Base-by-base conservation (phyloP, 2,888 invertebrate species). In the Xylota sylvarum region DNA sequence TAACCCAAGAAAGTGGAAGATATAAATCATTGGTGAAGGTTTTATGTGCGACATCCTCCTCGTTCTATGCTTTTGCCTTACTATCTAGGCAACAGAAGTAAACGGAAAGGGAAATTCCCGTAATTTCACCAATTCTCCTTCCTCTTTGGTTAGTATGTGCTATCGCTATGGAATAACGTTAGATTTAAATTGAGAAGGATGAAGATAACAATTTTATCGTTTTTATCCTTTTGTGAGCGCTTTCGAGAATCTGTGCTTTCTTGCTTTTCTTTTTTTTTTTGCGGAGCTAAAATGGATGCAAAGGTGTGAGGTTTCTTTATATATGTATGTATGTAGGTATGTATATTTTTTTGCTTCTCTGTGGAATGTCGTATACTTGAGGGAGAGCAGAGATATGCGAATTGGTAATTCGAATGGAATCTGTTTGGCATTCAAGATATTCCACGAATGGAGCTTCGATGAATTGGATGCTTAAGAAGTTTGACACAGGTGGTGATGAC, bases 1-100 rank as follows among this genome's bases (percentile, higher is more conserved):
- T 67, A 67, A 79, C 79, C 79, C 67, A 79, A 78, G 83, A 79
- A 78, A 74, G 55, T 79, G 73, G 55, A 79, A 73, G 83, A 84
- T 67, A 79, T 84, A 84, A 84, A 84, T 84, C 83, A 84, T 73
- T 79, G 79, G 67, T 84, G 79, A 84, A 62, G 83, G 73, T 84
- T 82, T 84, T 67, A 67, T 62, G 55, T 79, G 73, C 60, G 83
- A 73, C 79, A 84, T 84, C 83, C 60, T 80, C 10, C 43, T 73
- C 27, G 69, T 60, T 43, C 37, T 37, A 9, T 14, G 43, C 30
- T 5, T n/a, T 23, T 23, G 23, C 23, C 23, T 23, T 23, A 19
- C 3, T 69, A 70, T 62, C 78, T 40, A n/a, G n/a, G 37, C 4
- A n/a, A 12, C 30, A 12, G 23, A 32, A 48, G 58, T 32, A 14